Conservation (phyloP, 2,113 vertebrate species). For the Xiphophorus maculatus region DNA sequence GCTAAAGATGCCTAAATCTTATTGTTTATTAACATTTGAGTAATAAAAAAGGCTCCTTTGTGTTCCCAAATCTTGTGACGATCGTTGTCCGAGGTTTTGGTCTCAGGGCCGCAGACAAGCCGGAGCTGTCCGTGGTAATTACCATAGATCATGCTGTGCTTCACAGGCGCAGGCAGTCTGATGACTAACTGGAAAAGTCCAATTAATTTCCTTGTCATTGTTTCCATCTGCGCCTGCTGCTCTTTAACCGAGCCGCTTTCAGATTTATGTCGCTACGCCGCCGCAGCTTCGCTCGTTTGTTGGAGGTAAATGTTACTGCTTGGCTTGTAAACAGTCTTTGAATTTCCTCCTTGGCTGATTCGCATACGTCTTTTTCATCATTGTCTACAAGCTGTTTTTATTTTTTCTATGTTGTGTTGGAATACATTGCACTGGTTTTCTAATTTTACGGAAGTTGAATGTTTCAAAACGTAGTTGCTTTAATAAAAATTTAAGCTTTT, state of each 20-base stretch:
- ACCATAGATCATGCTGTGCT: neutral
- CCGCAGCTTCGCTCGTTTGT: neutral
- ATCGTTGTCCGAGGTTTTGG: conserved; percentile 30
- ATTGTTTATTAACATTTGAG: too few relatives aligned
- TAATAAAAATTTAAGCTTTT: too few relatives aligned
- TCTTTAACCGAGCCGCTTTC: conserved; percentile 10
- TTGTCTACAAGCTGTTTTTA: neutral
- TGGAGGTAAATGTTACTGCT: neutral
- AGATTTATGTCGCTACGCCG: conserved; percentile 3
- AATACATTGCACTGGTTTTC: neutral
- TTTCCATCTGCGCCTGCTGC: conserved; percentile 37
- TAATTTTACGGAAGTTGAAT: too few relatives aligned
- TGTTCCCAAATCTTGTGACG: neutral
- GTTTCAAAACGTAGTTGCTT: too few relatives aligned
- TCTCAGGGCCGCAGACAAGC: neutral
- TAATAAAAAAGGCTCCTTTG: neutral
- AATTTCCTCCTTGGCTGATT: neutral
- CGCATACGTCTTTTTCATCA: neutral
- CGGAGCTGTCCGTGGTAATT: conserved; percentile 26
- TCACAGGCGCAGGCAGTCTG: conserved; percentile 9
- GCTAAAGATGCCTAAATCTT: too few relatives aligned
- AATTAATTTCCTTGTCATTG: conserved; percentile 18
- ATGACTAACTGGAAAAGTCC: conserved; percentile 15
- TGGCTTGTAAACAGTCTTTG: neutral
- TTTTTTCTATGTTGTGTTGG: neutral